Conservation (phyloP, 2,888 invertebrate genomes). For the Diarsia rubi region DNA sequence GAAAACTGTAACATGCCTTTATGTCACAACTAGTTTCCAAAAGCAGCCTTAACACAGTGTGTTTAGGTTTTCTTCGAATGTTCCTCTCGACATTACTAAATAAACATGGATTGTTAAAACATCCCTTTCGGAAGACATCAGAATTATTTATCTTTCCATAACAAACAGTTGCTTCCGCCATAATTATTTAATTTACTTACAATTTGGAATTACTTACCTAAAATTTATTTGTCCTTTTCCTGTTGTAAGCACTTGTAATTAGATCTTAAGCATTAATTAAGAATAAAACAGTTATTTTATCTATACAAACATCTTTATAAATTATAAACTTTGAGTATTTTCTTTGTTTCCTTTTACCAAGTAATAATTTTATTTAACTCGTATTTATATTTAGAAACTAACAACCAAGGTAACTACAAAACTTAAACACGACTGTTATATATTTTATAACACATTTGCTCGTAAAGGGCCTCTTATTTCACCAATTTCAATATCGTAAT, state of each 20-base stretch:
- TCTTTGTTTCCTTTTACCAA: background rate
- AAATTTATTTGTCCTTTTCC: conserved; percentile 27
- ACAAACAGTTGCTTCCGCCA: conserved; percentile 45
- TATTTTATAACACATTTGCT: too few relatives aligned
- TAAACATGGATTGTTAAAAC: conserved; percentile 17
- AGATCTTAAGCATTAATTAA: background rate
- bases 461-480: too few relatives aligned
- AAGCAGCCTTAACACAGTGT: background rate
- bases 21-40: background rate
- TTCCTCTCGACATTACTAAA: conserved; percentile 11
- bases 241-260: conserved; percentile 6
- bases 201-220: conserved; percentile 17
- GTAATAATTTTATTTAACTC: background rate
- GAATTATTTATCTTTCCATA: conserved; percentile 45
- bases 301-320: background rate
- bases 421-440: too few relatives aligned
- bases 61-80: background rate
- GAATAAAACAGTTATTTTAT: background rate
- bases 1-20: background rate
- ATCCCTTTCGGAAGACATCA: conserved; percentile 41
- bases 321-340: background rate
- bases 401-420: background rate
- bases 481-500: too few relatives aligned
- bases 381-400: background rate
- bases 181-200: conserved; percentile 34